Base-by-base conservation (phyloP, 2,888 invertebrate species). In the Luperina nickerlii region DNA sequence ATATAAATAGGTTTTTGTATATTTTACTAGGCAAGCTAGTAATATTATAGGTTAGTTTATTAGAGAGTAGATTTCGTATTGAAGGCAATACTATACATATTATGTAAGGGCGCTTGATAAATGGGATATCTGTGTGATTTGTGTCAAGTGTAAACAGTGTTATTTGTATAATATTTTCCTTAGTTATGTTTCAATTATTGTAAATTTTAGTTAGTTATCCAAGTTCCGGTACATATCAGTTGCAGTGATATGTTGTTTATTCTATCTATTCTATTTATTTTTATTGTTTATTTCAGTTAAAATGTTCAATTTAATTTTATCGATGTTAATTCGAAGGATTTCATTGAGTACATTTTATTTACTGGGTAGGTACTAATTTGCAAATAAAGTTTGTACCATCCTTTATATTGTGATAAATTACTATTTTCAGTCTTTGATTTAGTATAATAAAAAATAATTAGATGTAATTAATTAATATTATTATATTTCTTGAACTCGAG, bases 361-460 rank as follows among this genome's bases (percentile, higher is more conserved):
- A 54, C 51, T 68, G 38, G 79, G 54, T 76, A 54, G 76, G 78
- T 84, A 84, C 76, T 60, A 42, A 70, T 84, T 78, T 83, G 42
- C 78, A 70, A 75, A 67, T 68, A 60, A 71, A 72, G 57, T 79
- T 67, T 68, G 85, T 87, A 84, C 87, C 79, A 81, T 69, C 79
- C 82, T 80, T 75, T 71, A 69, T 75, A 81, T 83, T 89, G 89
- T 89, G 89, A 89, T 89, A 89, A 85, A 86, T 88, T 84, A 87
- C 76, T 81, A 80, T 84, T 82, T 81, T 87, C 76, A 68, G 78
- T 84, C n/a, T 86, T 78, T 85, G 60, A 73, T 84, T 88, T 88
- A 88, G 80, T 73, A 51, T 81, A 74, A 75, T 83, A 83, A 83
- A 77, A 32, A 66, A 74, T 83, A 81, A 74, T 84, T 87, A 86